Evolutionary conservation across 1,140 invertebrate genomes (phyloP).

Genomic region (Calosoma granatense): DNA sequence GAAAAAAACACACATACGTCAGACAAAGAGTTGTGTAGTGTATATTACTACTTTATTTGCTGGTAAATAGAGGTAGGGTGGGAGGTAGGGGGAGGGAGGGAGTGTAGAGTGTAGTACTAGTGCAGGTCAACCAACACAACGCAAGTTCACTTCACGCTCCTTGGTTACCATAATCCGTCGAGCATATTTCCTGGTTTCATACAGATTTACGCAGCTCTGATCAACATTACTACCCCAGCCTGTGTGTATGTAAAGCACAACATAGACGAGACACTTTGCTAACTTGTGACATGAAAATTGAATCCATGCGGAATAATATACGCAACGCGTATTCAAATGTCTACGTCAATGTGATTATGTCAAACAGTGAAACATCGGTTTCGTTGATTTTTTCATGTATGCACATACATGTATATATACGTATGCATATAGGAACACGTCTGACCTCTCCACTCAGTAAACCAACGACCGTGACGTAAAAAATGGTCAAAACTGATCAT

Average conservation of each 20-base stretch:
- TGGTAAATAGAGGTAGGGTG: too few species aligned
- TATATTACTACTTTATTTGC: too few species aligned
- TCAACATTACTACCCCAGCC: background rate
- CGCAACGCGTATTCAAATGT: background rate
- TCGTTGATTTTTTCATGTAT: background rate
- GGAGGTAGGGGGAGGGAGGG: too few species aligned
- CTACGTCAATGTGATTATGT: background rate
- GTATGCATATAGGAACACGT: background rate
- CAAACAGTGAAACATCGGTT: background rate
- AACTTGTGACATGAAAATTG: background rate
- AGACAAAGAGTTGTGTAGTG: too few species aligned
- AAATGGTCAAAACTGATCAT: background rate
- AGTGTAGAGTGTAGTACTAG: too few species aligned
- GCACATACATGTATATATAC: too few species aligned
- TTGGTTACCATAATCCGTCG: slow-evolving; percentile 3
- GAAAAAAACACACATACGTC: too few species aligned
- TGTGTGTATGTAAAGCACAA: background rate
- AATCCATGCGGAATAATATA: background rate
- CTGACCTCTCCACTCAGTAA: too few species aligned
- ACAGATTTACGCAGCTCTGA: background rate
- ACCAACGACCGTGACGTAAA: too few species aligned
- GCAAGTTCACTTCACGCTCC: background rate
- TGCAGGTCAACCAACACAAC: background rate
- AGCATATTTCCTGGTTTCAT: slow-evolving; percentile 8
- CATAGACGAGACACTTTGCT: background rate